A percentile compares a stretch with the other conserved stretches of the same genome.
Evolutionary conservation across 2,113 vertebrate species (phyloP).

Genomic region (Engraulis encrasicolus): DNA sequence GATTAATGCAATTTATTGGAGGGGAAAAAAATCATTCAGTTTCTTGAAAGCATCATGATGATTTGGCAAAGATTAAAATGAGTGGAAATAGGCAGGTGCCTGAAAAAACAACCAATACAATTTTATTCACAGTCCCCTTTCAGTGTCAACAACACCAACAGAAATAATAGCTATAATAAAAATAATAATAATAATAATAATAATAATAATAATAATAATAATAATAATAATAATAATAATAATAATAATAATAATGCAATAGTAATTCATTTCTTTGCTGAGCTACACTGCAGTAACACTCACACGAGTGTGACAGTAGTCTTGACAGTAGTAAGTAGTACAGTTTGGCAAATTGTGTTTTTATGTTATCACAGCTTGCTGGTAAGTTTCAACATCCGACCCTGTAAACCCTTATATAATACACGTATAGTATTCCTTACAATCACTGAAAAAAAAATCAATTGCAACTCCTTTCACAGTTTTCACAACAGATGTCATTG

Average conservation of each 20-base stretch:
- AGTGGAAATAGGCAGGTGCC: neutral
- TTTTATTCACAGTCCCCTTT: neutral
- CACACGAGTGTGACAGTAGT: neutral
- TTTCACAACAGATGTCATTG: conserved; percentile 25
- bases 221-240: no score
- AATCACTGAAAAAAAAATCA: conserved; percentile 36
- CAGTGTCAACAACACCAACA: neutral
- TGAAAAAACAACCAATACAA: neutral
- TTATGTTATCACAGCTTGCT: neutral
- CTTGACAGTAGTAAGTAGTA: neutral
- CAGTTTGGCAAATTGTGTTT: neutral
- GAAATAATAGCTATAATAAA: neutral
- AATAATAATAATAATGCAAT: no score
- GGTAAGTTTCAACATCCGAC: conserved; percentile 6
- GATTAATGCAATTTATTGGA: conserved; percentile 32
- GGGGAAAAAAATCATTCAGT: neutral
- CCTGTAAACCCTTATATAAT: conserved; percentile 30
- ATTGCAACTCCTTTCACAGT: conserved; percentile 12
- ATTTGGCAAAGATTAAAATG: conserved; percentile 41
- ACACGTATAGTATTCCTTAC: conserved; percentile 40
- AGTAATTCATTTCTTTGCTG: no score
- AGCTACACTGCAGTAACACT: neutral
- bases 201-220: no score
- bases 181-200: no score
- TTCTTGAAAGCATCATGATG: neutral